Base-by-base conservation (phyloP, 2,113 vertebrate species). In the Fregetta grallaria region DNA sequence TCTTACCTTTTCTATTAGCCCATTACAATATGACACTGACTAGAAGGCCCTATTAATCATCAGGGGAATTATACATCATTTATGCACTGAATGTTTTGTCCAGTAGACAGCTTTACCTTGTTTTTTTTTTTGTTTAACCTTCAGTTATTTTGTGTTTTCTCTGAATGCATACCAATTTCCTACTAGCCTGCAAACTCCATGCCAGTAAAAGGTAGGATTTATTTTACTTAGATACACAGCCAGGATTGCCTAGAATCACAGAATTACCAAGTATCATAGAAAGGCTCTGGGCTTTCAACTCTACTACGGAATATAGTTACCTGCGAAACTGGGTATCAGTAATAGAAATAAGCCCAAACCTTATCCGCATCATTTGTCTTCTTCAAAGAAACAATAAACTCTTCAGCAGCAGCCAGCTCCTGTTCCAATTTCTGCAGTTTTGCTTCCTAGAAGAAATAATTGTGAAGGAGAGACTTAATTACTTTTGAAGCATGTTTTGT, bases 351-450 rank as follows among this genome's bases (percentile, higher is more conserved):
- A 86, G 5, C 11, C 36, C 87, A 96, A 95, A 99, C 99, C 97
- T 99, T 99, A 93, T 99, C 99, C 14, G 98, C 98, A 53, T 98
- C 97, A 8, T 97, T 98, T 88, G 98, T 99, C 94, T 98, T 99
- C 93, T 99, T 98, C 86, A 99, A 94, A 94, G 96, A 97, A 90
- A 91, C 96, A 67, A 99, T 98, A 5, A 67, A 81, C 80, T 98
- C 97, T 82, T 97, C 98, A 19, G 98, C 97, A 83, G 98, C 95
- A 72, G 86, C 95, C 40, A 99, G 88, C 49, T 95, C 98, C 92
- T 98, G 97, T 90, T 99, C 98, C 58, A 99, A 55, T 59, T 95
- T 97, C 30, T 97, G 97, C 75, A 99, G 81, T 89, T 98, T 98
- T 55, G 96, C 92, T 77, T 96, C 97, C 99, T 95, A 83, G 58